Percentiles rank a stretch among this genome's conserved stretches.
Evolutionary conservation across 2,888 invertebrate species (phyloP).

Genomic region (Meloe dianella): DNA sequence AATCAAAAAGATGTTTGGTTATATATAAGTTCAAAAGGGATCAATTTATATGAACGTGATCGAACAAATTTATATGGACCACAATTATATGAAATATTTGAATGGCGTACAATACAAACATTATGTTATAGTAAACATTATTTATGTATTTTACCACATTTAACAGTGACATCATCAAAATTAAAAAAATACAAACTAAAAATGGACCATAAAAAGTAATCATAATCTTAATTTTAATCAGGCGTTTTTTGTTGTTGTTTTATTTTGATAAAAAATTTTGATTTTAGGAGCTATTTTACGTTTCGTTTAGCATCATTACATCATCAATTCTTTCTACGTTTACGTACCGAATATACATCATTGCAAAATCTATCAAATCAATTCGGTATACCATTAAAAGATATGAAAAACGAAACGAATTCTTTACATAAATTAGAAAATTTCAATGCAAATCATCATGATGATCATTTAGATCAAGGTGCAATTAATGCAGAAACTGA

Average conservation of each 20-base stretch:
- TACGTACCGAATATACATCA: constrained; percentile 75
- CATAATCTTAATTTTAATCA: constrained; percentile 25
- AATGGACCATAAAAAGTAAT: constrained; percentile 75
- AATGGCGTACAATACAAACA: constrained; percentile 78
- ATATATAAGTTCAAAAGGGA: constrained; percentile 69
- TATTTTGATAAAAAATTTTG: neutral
- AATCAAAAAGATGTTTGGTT: constrained; percentile 67
- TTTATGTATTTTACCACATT: constrained; percentile 64
- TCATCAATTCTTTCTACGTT: constrained; percentile 76
- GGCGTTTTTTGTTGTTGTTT: too few species aligned
- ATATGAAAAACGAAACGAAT: constrained; percentile 59
- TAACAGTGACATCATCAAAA: constrained; percentile 63
- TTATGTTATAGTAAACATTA: constrained; percentile 78
- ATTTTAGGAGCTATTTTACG: constrained; percentile 72
- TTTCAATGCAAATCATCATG: constrained; percentile 43
- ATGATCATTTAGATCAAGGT: constrained; percentile 39
- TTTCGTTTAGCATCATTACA: constrained; percentile 80
- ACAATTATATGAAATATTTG: constrained; percentile 60
- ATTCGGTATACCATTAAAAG: constrained; percentile 64
- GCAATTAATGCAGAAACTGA: constrained; percentile 54
- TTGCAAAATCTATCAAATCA: constrained; percentile 69
- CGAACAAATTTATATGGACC: constrained; percentile 55
- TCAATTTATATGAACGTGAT: constrained; percentile 67
- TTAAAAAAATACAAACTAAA: constrained; percentile 73
- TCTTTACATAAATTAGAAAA: constrained; percentile 56